These are phyloP conservation scores for Seira ritae DNA, from an alignment of 2,888 invertebrate species.

Conservation along the genomic window DNA sequence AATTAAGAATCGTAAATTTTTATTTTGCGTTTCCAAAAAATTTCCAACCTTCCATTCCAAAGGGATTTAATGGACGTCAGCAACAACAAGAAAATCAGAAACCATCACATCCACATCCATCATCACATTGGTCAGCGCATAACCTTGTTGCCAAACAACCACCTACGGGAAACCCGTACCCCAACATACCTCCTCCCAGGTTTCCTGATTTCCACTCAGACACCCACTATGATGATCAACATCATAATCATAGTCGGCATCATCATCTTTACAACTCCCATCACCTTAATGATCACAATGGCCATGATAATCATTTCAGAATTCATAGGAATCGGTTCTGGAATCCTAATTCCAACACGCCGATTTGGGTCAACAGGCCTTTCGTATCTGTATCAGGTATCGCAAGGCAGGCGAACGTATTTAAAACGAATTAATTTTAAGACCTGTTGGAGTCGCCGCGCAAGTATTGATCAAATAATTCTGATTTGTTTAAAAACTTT, in stretches of 20 bases:
- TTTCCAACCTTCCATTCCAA: not conserved
- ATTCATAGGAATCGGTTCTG: constrained; percentile 40
- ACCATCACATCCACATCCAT: constrained; percentile 46
- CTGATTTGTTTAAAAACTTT: too few relatives aligned
- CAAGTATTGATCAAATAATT: too few relatives aligned
- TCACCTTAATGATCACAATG: constrained; percentile 1
- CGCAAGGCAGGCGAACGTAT: too few relatives aligned
- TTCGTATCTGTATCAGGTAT: constrained; percentile 17
- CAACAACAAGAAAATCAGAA: too few relatives aligned
- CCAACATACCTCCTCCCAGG: constrained; percentile 23
- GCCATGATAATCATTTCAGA: constrained; percentile 45
- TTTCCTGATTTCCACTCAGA: not conserved
- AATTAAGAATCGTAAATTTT: too few relatives aligned
- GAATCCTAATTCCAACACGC: constrained; percentile 29
- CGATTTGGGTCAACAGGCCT: constrained; percentile 32
- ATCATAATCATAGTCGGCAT: not conserved
- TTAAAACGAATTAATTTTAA: too few relatives aligned
- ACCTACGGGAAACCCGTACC: constrained; percentile 7
- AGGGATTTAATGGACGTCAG: constrained; percentile 32
- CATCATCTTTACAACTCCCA: too few relatives aligned
- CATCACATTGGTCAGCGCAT: constrained; percentile 36
- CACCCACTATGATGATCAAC: not conserved
- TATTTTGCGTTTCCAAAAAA: too few relatives aligned
- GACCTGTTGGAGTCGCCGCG: too few relatives aligned
- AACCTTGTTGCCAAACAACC: constrained; percentile 31